Evolutionary conservation across 2,797 vertebrate genomes (phyloP).

Genomic region (Danio aesculapii): DNA sequence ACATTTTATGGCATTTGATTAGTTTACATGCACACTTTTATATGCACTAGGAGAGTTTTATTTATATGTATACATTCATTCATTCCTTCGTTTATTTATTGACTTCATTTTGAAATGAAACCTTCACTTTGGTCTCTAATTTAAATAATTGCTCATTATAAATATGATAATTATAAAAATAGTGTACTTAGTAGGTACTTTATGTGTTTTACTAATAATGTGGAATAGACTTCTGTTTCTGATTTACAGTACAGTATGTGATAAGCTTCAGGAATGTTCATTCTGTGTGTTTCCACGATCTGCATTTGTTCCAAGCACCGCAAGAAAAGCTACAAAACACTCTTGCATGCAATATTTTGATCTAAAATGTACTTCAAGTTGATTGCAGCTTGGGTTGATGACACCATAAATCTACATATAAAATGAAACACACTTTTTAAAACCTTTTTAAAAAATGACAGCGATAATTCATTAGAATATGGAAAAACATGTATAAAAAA

Average conservation of each 20-base stretch:
- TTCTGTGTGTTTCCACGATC: slow-evolving; percentile 25
- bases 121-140: no score
- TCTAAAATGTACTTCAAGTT: slow-evolving; percentile 35
- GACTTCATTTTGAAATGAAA: no score
- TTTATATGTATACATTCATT: not conserved
- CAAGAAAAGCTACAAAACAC: slow-evolving; percentile 33
- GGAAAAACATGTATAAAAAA: slow-evolving; percentile 73
- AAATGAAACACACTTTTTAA: slow-evolving; percentile 28
- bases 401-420: slow-evolving; percentile 49
- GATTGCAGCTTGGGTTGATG: slow-evolving; percentile 42
- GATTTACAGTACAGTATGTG: not conserved
- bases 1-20: slow-evolving; percentile 1
- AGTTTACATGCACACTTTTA: not conserved
- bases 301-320: slow-evolving; percentile 5
- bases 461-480: slow-evolving; percentile 43
- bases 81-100: no score
- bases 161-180: no score
- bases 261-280: not conserved
- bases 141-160: no score
- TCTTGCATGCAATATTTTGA: slow-evolving; percentile 18
- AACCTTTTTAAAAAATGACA: slow-evolving; percentile 35
- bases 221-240: no score
- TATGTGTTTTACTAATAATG: no score
- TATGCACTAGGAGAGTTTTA: not conserved
- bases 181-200: no score